Evolutionary conservation across 2,797 vertebrate species (phyloP), one percentile per base, ranked within the genome.

Genomic region (Smutsia gigantea): DNA sequence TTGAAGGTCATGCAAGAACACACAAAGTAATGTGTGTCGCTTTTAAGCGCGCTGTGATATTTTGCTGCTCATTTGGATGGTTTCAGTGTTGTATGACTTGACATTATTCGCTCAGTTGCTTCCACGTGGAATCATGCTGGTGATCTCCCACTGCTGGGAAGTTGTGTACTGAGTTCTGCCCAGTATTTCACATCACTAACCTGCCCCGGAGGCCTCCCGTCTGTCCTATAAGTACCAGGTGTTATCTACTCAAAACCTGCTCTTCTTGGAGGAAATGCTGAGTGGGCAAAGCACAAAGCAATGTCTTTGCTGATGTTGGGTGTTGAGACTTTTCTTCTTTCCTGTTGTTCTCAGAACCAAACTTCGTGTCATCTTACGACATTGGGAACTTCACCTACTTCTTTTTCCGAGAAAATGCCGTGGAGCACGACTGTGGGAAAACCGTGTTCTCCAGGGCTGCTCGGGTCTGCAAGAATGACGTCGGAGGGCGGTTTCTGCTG

Each of bases 381-480:
- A 99, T 99, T 7, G 99, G 99, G 72, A 99, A 99, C 96, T 99
- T 99, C 97, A 99, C 99, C 69, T 99, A 99, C 98, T 99, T 99
- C 98, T 99, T 99, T 97, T 99, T 99, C 98, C 99, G 99, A 55
- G 99, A 99, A 97, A 99, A 99, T 0, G 99, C 99, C 0, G 99
- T 99, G 97, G 99, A 99, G 97, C 99, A 99, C 0, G 99, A 99
- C 96, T 99, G 99, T 37, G 99, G 99, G 31, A 99, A 99, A 88
- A 99, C 99, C 0, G 99, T 99, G 86, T 99, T 99, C 98, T 99
- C 99, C 51, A 99, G 99, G 4, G 99, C 99, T 0, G 99, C 99
- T 0, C 99, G 99, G 0, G 99, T 99, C 25, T 99, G 99, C 97
- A 99, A 99, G 98, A 99, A 99, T 0, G 99, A 99, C 98, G 99